phyloP scores from a whole-genome alignment of 2,888 invertebrate genomes.

The Dolichopus griseipennis region DNA sequence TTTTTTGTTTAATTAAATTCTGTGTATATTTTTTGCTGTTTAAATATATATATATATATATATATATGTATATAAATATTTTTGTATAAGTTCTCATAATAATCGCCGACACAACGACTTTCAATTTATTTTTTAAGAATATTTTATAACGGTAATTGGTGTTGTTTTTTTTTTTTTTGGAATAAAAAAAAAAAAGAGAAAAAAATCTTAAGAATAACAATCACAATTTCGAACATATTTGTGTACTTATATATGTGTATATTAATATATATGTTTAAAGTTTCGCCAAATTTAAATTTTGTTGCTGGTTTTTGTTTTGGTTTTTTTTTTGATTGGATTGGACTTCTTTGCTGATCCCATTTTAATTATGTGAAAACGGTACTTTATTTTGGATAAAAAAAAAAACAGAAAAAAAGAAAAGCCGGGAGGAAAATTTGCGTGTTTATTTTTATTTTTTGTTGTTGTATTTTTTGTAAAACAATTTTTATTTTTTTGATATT shows the following conservation, averaged over 20 bases:
- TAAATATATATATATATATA: too few species aligned
- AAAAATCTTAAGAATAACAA: background rate
- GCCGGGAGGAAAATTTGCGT: background rate
- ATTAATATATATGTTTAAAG: background rate
- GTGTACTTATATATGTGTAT: background rate
- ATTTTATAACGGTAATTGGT: slow-evolving; percentile 1
- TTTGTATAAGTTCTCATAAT: too few species aligned
- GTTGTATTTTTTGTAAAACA: too few species aligned
- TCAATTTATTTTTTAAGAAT: background rate
- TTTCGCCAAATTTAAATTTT: background rate
- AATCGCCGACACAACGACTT: too few species aligned
- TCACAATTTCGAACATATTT: too few species aligned
- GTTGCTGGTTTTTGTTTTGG: too few species aligned
- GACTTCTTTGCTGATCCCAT: background rate
- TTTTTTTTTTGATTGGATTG: background rate
- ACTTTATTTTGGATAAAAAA: background rate
- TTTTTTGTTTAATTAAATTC: too few species aligned
- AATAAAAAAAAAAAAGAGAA: background rate
- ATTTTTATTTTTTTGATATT: background rate
- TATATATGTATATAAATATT: too few species aligned
- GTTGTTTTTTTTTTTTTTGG: background rate
- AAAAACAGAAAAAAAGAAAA: background rate
- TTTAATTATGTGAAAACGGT: background rate
- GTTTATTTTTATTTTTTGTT: background rate
- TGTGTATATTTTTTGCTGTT: too few species aligned